Conservation (phyloP, 1,140 invertebrate genomes). For the Aphaenogaster rudis region DNA sequence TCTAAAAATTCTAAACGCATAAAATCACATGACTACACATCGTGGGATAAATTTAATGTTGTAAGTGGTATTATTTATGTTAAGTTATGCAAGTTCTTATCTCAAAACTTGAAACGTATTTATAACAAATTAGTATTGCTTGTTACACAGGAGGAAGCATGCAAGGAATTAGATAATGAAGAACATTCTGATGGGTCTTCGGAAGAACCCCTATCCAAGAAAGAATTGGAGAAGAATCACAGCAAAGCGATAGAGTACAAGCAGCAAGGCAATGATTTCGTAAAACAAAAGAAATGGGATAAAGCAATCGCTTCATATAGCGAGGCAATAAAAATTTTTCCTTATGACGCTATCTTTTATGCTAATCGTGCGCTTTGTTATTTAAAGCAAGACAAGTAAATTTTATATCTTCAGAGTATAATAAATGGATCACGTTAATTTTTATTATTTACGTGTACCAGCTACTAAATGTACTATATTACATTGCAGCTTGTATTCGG, state of each 20-base stretch:
- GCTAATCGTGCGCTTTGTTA: constrained; percentile 96
- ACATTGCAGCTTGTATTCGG: constrained; percentile 89
- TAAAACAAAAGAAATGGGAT: constrained; percentile 92
- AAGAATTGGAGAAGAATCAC: constrained; percentile 88
- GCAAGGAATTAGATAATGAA: constrained; percentile 90
- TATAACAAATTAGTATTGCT: background rate
- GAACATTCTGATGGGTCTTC: constrained; percentile 86
- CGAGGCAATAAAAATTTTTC: constrained; percentile 92
- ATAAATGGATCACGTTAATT: background rate
- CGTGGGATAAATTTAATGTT: constrained; percentile 95
- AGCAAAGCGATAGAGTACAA: constrained; percentile 85
- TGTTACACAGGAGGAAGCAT: constrained; percentile 90
- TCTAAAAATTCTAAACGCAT: constrained; percentile 83
- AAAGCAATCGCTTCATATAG: constrained; percentile 94
- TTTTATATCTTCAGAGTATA: constrained; percentile 23
- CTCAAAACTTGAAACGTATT: background rate
- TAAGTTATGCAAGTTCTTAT: constrained; percentile 18
- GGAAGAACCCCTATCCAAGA: constrained; percentile 88
- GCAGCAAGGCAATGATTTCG: constrained; percentile 93
- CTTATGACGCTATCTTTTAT: constrained; percentile 93
- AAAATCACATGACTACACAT: constrained; percentile 89
- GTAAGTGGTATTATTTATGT: constrained; percentile 85
- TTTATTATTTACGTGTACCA: constrained; percentile 8
- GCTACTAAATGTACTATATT: constrained; percentile 17
- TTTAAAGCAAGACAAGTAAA: constrained; percentile 93